Percentiles rank a stretch among this genome's conserved stretches.
phyloP scores from a whole-genome alignment of 2,797 vertebrate species.

The Micrastur ruficollis region DNA sequence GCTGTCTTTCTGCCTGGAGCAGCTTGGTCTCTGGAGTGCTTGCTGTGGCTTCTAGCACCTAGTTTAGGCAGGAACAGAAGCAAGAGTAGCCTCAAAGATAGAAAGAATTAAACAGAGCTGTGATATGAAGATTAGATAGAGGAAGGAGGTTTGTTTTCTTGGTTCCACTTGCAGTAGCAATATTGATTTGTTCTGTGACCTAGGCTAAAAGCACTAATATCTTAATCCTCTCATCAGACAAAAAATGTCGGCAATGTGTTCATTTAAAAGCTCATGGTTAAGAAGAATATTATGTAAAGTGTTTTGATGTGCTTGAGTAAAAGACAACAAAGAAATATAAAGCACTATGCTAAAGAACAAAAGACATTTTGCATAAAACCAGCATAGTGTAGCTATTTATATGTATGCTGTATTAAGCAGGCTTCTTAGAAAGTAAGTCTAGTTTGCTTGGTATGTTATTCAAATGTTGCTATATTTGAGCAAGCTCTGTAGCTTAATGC shows the following conservation, averaged over 20 bases:
- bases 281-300: not conserved
- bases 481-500: not conserved
- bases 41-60: not conserved
- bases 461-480: not conserved
- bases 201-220: not conserved
- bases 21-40: rapidly evolving
- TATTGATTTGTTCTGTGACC: not conserved
- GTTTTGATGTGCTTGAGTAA: not conserved
- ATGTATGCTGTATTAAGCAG: not conserved
- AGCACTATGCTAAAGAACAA: not conserved
- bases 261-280: not conserved
- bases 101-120: not conserved
- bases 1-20: rapidly evolving
- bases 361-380: not conserved
- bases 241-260: not conserved
- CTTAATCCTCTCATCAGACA: not conserved
- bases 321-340: not conserved
- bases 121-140: not conserved
- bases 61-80: not conserved
- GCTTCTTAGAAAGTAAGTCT: not conserved
- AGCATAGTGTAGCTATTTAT: not conserved
- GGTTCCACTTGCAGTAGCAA: not conserved
- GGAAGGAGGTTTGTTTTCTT: not conserved
- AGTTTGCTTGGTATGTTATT: not conserved
- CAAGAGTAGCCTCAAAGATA: not conserved